These are phyloP conservation scores for Caenorhabditis plicata DNA, from an alignment of 2,888 invertebrate genomes.

Conservation along the genomic window DNA sequence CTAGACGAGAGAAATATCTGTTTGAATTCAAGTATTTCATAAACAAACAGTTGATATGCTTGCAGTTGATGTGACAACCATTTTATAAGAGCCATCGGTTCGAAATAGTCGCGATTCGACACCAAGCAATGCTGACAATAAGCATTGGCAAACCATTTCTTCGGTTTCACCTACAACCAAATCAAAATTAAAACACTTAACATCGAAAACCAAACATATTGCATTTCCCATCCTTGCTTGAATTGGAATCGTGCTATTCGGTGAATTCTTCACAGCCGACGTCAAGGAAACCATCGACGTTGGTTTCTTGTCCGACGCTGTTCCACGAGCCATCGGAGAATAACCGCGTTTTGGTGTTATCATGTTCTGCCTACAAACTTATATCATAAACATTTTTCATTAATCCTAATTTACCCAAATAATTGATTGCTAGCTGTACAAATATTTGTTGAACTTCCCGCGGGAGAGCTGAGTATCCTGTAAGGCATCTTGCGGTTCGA, in stretches of 20 bases:
- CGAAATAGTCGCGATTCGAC: slow-evolving; percentile 20
- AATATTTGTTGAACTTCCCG: too few relatives aligned
- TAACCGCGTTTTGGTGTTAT: too few relatives aligned
- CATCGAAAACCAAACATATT: slow-evolving; percentile 9
- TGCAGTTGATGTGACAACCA: slow-evolving; percentile 23
- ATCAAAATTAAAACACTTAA: not conserved
- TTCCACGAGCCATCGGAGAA: too few relatives aligned
- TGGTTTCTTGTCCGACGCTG: too few relatives aligned
- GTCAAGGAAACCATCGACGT: not conserved
- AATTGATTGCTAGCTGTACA: too few relatives aligned
- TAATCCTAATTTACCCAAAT: too few relatives aligned
- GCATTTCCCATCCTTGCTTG: slow-evolving; percentile 22
- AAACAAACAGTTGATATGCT: slow-evolving; percentile 13
- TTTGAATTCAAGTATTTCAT: not conserved
- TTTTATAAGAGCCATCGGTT: slow-evolving; percentile 8
- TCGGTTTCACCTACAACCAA: slow-evolving; percentile 24
- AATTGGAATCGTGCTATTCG: slow-evolving; percentile 11
- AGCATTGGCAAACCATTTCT: slow-evolving; percentile 11
- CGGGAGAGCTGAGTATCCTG: not conserved
- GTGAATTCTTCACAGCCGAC: not conserved
- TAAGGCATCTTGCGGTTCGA: slow-evolving; percentile 1
- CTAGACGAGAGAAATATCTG: slow-evolving; percentile 3
- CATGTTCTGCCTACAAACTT: too few relatives aligned
- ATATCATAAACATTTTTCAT: too few relatives aligned
- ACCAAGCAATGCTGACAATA: slow-evolving; percentile 17